Evolutionary conservation across 1,140 invertebrate species (phyloP), one percentile per base, ranked within the genome.

Genomic region (Leptopilina clavipes): DNA sequence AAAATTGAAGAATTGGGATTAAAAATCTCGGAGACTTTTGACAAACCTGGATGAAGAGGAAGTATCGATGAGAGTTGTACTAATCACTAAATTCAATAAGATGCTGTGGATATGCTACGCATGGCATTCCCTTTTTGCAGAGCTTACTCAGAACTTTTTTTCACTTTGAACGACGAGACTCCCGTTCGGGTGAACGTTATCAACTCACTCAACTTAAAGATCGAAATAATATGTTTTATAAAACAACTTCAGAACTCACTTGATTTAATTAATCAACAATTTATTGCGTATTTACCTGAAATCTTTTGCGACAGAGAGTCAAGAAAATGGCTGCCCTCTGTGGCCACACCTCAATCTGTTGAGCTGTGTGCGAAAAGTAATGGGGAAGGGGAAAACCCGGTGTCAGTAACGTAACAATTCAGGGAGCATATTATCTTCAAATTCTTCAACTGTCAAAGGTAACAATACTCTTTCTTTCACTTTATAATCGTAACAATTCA

Each of bases 251-350:
- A 70, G 19, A 72, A 52, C 44, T 45, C 44, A 59, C 75, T 71
- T 43, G 59, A 12, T 71, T 75, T 40, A 52, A 18, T 72, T 78
- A 72, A 72, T 78, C 73, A 54, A 71, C 70, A 40, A 73, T 73
- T 77, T 80, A 77, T 83, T 76, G 81, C 84, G 83, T 89, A 90
- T 88, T 90, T 90, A 90, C 89, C 89, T 90, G 89, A 87, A 87
- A 86, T 89, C 86, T 86, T 89, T 86, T 86, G 87, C 88, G 88
- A 89, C 87, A 88, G 88, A 90, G 86, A 90, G 88, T 86, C 86
- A 86, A 90, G 88, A 90, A 90, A 89, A 90, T 90, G 89, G 89
- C 89, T 90, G 88, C 88, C 89, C 84, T 89, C 81, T 87, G 85
- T 85, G 87, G 87, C 88, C 89, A 90, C 89, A 90, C 89, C 89